phyloP scores from a whole-genome alignment of 2,113 vertebrate genomes.

The Anser brachyrhynchus region DNA sequence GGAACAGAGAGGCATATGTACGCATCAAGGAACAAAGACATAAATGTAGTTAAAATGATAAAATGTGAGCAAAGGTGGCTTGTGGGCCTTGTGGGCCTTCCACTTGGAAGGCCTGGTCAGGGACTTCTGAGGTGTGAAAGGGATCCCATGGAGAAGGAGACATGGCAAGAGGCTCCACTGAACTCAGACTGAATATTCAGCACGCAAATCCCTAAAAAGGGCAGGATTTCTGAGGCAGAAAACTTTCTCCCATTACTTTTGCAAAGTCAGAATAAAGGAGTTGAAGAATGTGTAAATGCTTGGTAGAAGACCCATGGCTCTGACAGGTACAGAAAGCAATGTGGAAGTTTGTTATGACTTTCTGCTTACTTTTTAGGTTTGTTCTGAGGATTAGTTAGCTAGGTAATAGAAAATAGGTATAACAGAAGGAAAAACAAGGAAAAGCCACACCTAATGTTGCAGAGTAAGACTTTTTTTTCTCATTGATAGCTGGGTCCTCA shows the following conservation, averaged over 20 bases:
- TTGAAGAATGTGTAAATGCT: not conserved
- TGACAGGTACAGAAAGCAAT: not conserved
- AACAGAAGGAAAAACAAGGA: not conserved
- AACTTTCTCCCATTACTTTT: not conserved
- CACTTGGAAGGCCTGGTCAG: not conserved
- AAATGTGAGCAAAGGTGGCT: not conserved
- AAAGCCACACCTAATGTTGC: not conserved
- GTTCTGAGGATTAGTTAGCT: not conserved
- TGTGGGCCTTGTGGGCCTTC: not conserved
- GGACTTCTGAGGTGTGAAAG: rapidly evolving
- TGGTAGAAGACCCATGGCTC: not conserved
- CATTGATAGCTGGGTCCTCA: not conserved
- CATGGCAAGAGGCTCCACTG: not conserved
- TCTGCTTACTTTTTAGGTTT: not conserved
- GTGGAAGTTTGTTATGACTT: not conserved
- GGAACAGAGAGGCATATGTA: rapidly evolving
- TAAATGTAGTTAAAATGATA: not conserved
- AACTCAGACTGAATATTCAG: not conserved
- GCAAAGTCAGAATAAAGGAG: not conserved
- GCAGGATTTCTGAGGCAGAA: not conserved
- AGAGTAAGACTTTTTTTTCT: not conserved
- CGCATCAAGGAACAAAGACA: not conserved
- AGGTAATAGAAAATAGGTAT: not conserved
- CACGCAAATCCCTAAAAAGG: not conserved
- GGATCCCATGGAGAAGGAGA: not conserved